Percentiles rank a stretch among this genome's conserved stretches.
These are phyloP conservation scores for Pseudolycoriella hygida DNA, from an alignment of 2,888 invertebrate genomes.

Conservation along the genomic window DNA sequence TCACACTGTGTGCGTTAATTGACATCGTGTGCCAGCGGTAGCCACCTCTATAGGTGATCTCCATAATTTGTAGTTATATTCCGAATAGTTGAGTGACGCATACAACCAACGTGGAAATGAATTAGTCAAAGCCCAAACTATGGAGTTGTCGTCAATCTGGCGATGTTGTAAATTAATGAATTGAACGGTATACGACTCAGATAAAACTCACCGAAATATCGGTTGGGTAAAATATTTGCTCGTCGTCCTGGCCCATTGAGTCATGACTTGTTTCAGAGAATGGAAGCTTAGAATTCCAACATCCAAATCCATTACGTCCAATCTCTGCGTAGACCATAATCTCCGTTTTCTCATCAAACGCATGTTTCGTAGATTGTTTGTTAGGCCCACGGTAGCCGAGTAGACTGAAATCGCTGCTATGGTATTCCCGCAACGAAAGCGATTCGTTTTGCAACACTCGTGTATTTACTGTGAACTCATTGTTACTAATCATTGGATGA, in stretches of 20 bases:
- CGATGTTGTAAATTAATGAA: too few relatives aligned
- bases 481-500: conserved; percentile 56
- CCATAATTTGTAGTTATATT: too few relatives aligned
- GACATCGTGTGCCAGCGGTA: too few relatives aligned
- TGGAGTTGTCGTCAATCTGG: too few relatives aligned
- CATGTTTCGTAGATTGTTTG: conserved; percentile 52
- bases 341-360: conserved; percentile 38
- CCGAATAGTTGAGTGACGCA: too few relatives aligned
- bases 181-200: too few relatives aligned
- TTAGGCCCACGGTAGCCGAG: conserved; percentile 45
- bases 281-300: conserved; percentile 46
- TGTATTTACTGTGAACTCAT: conserved; percentile 53
- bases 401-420: conserved; percentile 36
- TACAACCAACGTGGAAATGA: too few relatives aligned
- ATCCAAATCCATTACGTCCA: conserved; percentile 50
- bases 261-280: conserved; percentile 35
- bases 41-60: too few relatives aligned
- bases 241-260: conserved; percentile 38
- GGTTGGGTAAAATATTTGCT: conserved; percentile 51
- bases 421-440: conserved; percentile 33
- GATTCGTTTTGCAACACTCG: conserved; percentile 37
- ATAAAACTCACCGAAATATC: conserved; percentile 35
- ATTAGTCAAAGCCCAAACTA: too few relatives aligned
- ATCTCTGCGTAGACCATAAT: conserved; percentile 54
- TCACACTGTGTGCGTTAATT: too few relatives aligned